These are phyloP conservation scores for Cryptomyrus ogoouensis DNA, from an alignment of 2,113 vertebrate genomes.

Conservation along the genomic window DNA sequence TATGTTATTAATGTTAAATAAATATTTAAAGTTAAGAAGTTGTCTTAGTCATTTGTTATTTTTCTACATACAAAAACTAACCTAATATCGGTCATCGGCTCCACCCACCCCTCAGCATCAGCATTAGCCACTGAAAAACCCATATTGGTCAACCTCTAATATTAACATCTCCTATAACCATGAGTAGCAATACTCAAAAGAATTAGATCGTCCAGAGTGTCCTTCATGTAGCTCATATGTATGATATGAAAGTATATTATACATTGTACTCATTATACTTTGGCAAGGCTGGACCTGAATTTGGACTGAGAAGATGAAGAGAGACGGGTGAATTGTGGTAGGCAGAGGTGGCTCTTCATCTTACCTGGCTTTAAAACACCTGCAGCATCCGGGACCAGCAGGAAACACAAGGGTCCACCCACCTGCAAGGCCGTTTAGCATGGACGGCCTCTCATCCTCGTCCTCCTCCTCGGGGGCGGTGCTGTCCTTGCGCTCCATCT, in stretches of 20 bases:
- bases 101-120: neutral
- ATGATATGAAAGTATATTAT: neutral
- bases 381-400: neutral
- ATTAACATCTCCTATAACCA: neutral
- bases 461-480: slow-evolving; percentile 92
- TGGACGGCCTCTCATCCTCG: slow-evolving; percentile 82
- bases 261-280: neutral
- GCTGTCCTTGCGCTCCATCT: slow-evolving; percentile 93
- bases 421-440: slow-evolving; percentile 81
- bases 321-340: neutral
- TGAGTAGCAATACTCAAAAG: neutral
- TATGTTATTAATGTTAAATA: neutral
- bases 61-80: neutral
- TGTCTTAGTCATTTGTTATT: neutral
- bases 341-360: neutral
- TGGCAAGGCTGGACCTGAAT: neutral
- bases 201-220: neutral
- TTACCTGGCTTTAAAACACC: neutral
- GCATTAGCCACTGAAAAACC: neutral
- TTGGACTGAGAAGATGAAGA: neutral
- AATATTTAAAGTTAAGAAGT: neutral
- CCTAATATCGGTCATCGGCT: neutral
- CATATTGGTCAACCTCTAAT: neutral
- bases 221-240: neutral
- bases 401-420: slow-evolving; percentile 33